Evolutionary conservation across 2,797 vertebrate species (phyloP).

Genomic region (Telmatherina bonti): DNA sequence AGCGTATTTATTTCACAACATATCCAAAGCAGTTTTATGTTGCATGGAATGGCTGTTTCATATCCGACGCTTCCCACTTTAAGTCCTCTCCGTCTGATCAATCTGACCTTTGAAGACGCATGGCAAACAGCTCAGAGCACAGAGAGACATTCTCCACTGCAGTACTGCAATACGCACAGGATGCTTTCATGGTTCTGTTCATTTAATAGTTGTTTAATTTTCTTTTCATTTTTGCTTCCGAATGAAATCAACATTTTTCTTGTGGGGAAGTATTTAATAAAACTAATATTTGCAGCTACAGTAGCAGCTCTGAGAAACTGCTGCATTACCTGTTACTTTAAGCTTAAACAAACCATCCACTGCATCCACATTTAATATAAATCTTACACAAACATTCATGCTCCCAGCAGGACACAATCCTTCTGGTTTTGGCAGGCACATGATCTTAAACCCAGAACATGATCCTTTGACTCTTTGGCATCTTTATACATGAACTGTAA

Average conservation of each 20-base stretch:
- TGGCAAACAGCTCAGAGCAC: constrained; percentile 33
- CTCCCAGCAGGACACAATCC: background rate
- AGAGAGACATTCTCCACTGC: constrained; percentile 1
- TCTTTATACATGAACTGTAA: background rate
- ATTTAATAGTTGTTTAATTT: constrained; percentile 20
- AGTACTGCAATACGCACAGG: constrained; percentile 43
- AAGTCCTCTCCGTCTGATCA: constrained; percentile 46
- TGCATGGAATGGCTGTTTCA: constrained; percentile 44
- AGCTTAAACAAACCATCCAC: background rate
- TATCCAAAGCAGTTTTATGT: background rate
- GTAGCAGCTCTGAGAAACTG: background rate
- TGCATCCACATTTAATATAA: background rate
- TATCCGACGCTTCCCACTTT: constrained; percentile 36
- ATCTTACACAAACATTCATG: background rate
- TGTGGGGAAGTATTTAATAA: constrained; percentile 17
- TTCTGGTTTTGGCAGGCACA: background rate
- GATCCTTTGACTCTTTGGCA: background rate
- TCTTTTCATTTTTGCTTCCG: constrained; percentile 7
- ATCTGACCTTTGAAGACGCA: constrained; percentile 59
- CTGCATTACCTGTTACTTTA: too few species aligned
- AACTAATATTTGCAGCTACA: constrained; percentile 2
- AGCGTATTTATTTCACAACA: constrained; percentile 18
- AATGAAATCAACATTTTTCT: constrained; percentile 9
- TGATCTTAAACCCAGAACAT: background rate
- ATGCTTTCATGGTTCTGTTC: constrained; percentile 37